Conservation (phyloP, 2,113 vertebrate species). For the Heterocephalus glaber region DNA sequence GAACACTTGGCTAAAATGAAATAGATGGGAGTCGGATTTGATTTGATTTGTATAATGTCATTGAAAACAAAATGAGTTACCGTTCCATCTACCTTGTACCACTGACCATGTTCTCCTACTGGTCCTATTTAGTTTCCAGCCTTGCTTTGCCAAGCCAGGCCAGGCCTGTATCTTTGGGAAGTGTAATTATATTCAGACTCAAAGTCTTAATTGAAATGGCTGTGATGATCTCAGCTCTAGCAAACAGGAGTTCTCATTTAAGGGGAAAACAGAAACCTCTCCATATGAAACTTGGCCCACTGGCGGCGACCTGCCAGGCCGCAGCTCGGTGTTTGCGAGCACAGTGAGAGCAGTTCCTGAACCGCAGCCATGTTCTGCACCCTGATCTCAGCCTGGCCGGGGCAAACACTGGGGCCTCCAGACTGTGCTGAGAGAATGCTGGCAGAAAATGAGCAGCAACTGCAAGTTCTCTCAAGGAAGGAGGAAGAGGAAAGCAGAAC, state of each 20-base stretch:
- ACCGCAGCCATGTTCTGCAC: slow-evolving; percentile 76
- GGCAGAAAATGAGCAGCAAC: slow-evolving; percentile 5
- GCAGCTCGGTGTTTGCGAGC: slow-evolving; percentile 47
- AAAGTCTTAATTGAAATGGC: slow-evolving; percentile 43
- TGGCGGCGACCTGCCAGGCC: slow-evolving; percentile 57
- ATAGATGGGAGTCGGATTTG: slow-evolving; percentile 63
- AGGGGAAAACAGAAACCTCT: slow-evolving; percentile 21
- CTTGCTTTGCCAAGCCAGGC: slow-evolving; percentile 35
- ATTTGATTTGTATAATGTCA: slow-evolving; percentile 74
- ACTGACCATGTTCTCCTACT: background rate
- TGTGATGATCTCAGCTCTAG: slow-evolving; percentile 77
- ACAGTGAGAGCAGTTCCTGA: slow-evolving; percentile 70
- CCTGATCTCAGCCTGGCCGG: slow-evolving; percentile 21
- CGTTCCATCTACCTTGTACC: background rate
- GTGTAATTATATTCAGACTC: slow-evolving; percentile 41
- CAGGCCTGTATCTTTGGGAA: slow-evolving; percentile 54
- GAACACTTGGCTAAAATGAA: slow-evolving; percentile 81
- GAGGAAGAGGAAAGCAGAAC: background rate
- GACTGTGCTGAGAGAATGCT: background rate
- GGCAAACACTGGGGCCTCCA: slow-evolving; percentile 61
- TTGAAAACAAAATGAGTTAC: slow-evolving; percentile 60
- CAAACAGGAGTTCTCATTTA: slow-evolving; percentile 72
- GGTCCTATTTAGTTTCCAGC: background rate
- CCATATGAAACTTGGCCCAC: slow-evolving; percentile 66
- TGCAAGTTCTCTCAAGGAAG: background rate